phyloP scores from a whole-genome alignment of 2,113 vertebrate genomes.

The Penelope pileata region DNA sequence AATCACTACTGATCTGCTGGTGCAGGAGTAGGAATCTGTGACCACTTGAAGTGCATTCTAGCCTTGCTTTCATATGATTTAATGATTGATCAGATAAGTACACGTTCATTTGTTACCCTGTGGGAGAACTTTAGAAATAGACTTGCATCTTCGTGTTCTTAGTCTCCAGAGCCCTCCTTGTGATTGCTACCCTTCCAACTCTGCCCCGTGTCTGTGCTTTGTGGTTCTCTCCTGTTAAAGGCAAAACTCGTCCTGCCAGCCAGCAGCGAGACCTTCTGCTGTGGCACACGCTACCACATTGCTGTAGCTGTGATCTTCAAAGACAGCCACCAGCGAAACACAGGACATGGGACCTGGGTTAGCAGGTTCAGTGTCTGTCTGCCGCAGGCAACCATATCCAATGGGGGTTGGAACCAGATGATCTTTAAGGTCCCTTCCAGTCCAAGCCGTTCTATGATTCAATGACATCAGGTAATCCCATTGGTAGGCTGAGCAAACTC shows the following conservation, averaged over 20 bases:
- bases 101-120: neutral
- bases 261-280: neutral
- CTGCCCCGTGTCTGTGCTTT: neutral
- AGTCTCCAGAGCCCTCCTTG: neutral
- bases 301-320: neutral
- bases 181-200: neutral
- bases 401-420: too few species aligned
- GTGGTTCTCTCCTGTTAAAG: neutral
- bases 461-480: neutral
- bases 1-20: neutral
- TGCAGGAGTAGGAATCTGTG: neutral
- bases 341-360: neutral
- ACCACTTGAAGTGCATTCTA: neutral
- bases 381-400: neutral
- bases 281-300: neutral
- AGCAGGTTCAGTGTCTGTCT: neutral
- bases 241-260: neutral
- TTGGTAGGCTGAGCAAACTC: neutral
- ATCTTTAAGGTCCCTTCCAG: too few species aligned
- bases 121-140: neutral
- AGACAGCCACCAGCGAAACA: neutral
- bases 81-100: neutral
- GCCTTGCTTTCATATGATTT: neutral
- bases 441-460: too few species aligned
- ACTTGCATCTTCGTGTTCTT: neutral